Percentiles rank a stretch among this genome's conserved stretches.
Conservation (phyloP, 1,140 invertebrate species). For the Tetranychus cinnabarinus region DNA sequence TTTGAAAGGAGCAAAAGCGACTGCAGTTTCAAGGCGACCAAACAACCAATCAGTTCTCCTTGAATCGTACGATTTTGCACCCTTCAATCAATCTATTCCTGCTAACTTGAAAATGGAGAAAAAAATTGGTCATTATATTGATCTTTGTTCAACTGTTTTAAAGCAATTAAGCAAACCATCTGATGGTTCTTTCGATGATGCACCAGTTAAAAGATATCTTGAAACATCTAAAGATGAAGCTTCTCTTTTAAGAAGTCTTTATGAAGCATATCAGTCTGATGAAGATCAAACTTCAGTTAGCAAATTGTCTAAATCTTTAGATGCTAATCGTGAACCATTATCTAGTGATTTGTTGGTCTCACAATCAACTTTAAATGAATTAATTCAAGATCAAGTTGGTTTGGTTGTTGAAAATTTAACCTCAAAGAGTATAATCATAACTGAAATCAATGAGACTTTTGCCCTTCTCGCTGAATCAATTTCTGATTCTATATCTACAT, state of each 20-base stretch:
- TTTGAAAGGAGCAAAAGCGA: slow-evolving; percentile 31
- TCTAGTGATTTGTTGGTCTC: neutral
- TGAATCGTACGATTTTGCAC: slow-evolving; percentile 57
- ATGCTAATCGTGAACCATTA: neutral
- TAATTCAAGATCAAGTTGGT: neutral
- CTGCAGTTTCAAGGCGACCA: slow-evolving; percentile 49
- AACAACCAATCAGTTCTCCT: slow-evolving; percentile 43
- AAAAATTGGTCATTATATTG: slow-evolving; percentile 5
- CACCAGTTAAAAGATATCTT: neutral
- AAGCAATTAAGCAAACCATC: neutral
- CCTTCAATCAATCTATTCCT: slow-evolving; percentile 17
- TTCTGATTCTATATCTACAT: neutral
- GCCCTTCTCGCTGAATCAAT: neutral
- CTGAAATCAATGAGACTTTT: neutral
- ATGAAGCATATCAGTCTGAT: neutral
- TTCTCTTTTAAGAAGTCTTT: neutral
- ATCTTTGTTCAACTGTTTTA: neutral
- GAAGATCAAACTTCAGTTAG: neutral
- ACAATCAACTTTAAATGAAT: neutral
- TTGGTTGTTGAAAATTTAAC: neutral
- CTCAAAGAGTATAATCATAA: neutral
- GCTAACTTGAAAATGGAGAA: neutral
- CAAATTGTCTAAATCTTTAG: neutral
- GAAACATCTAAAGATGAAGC: neutral
- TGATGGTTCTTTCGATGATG: neutral